phyloP scores from a whole-genome alignment of 2,888 invertebrate genomes.

The Caenorhabditis sulstoni region DNA sequence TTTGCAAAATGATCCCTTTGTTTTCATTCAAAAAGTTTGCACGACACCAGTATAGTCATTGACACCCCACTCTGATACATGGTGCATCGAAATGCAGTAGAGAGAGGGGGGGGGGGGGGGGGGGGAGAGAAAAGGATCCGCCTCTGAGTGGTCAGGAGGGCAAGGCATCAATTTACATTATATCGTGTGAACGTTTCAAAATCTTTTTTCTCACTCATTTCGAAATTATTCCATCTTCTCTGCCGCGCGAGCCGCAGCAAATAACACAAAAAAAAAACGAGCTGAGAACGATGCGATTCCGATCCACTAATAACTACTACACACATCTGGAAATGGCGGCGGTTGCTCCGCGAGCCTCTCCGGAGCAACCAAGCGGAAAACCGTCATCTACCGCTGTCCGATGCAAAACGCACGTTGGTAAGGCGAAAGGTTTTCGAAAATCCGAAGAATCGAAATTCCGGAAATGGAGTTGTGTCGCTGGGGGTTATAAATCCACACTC shows the following conservation, averaged over 20 bases:
- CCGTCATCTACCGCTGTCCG: conserved; percentile 45
- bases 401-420: conserved; percentile 50
- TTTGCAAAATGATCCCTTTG: conserved; percentile 6
- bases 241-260: neutral
- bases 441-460: conserved; percentile 26
- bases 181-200: conserved; percentile 64
- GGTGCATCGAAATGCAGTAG: neutral
- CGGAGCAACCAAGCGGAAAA: conserved; percentile 46
- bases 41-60: conserved; percentile 27
- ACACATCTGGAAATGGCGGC: conserved; percentile 41
- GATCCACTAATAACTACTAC: conserved; percentile 31
- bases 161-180: conserved; percentile 60
- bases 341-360: conserved; percentile 16
- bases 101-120: too few relatives aligned
- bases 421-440: neutral
- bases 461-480: conserved; percentile 38
- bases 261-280: too few relatives aligned
- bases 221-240: neutral
- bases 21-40: neutral
- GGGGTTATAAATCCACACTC: conserved; percentile 11
- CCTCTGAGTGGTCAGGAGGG: conserved; percentile 28
- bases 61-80: conserved; percentile 32
- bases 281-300: conserved; percentile 34
- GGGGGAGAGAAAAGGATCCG: conserved; percentile 44
- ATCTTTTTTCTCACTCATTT: conserved; percentile 44